A percentile compares a stretch with the other conserved stretches of the same genome.
Conservation (phyloP, 2,797 vertebrate species). For the Scolopax rusticola region DNA sequence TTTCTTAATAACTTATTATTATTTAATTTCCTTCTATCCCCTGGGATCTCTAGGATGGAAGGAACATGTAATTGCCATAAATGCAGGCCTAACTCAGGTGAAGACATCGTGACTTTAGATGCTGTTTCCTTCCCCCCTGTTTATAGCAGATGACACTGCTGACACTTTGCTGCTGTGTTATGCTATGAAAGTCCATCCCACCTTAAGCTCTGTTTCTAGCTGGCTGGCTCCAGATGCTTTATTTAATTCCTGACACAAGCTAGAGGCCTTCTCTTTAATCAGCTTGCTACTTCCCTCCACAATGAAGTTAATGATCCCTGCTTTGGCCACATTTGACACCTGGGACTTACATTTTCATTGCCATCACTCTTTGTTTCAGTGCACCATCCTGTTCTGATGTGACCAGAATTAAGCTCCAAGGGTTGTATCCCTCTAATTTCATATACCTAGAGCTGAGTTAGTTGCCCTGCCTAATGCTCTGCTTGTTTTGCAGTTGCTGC, state of each 20-base stretch:
- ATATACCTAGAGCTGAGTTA: accelerated
- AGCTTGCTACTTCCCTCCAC: neutral
- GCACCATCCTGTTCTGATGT: neutral
- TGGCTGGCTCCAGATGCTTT: neutral
- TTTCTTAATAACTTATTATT: neutral
- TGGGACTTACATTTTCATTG: neutral
- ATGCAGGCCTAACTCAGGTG: neutral
- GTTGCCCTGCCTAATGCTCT: neutral
- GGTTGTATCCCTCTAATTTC: neutral
- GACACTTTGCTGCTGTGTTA: neutral
- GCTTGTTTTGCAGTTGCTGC: neutral
- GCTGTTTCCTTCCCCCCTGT: neutral
- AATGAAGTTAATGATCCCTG: neutral
- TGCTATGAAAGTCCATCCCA: neutral
- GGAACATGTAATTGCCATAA: neutral
- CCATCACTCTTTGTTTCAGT: neutral
- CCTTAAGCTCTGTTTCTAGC: neutral
- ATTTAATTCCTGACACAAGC: neutral
- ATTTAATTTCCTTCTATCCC: neutral
- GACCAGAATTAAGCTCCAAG: neutral
- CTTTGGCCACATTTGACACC: neutral
- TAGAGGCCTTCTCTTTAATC: neutral
- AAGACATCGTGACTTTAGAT: neutral
- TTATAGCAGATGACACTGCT: neutral
- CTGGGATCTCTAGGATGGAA: neutral